These are phyloP conservation scores for Cichlasoma orientale DNA, from an alignment of 2,797 vertebrate genomes.

Conservation along the genomic window DNA sequence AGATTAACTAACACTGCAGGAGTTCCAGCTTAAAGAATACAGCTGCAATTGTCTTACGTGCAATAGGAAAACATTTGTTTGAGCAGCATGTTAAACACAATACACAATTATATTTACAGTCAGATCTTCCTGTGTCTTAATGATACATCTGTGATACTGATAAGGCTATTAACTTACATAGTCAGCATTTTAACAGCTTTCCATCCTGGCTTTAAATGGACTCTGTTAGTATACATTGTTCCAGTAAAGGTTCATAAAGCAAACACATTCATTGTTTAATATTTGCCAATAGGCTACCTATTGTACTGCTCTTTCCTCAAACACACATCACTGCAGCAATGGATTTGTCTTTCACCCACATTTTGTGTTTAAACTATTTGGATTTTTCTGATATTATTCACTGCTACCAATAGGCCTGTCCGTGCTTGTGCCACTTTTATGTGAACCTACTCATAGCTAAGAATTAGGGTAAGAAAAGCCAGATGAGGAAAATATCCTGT, in stretches of 20 bases:
- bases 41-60: neutral
- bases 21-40: neutral
- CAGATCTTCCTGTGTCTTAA: neutral
- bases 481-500: neutral
- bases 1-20: neutral
- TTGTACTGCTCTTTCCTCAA: too few relatives aligned
- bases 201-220: neutral
- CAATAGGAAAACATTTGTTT: neutral
- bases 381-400: too few relatives aligned
- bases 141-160: neutral
- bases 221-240: neutral
- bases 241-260: neutral
- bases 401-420: too few relatives aligned
- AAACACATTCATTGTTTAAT: neutral
- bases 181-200: neutral
- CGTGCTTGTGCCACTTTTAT: too few relatives aligned
- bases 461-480: neutral
- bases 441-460: too few relatives aligned
- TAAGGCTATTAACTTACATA: neutral
- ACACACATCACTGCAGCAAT: too few relatives aligned
- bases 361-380: too few relatives aligned
- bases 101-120: neutral
- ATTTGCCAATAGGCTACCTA: neutral
- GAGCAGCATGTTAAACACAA: neutral
- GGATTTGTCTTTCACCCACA: too few relatives aligned